A percentile compares a stretch with the other conserved stretches of the same genome.
Conservation (phyloP, 2,797 vertebrate species). For the Rhinella marina region DNA sequence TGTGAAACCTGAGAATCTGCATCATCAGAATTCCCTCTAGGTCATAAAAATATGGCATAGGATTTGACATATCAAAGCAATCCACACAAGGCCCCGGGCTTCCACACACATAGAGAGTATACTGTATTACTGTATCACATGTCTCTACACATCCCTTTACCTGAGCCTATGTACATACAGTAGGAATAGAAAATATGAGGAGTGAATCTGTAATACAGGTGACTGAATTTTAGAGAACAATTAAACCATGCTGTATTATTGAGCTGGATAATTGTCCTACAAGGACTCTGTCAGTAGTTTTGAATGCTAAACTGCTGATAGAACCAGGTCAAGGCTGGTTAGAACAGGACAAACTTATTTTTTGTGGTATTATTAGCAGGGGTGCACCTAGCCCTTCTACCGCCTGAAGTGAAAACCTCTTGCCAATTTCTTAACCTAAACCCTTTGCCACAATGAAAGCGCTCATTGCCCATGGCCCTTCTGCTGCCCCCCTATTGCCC, state of each 20-base stretch:
- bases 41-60: not conserved
- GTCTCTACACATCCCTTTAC: conserved; percentile 4
- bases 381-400: too few species aligned
- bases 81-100: not conserved
- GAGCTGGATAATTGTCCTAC: not conserved
- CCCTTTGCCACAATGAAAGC: too few species aligned
- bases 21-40: conserved; percentile 2
- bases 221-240: not conserved
- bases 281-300: not conserved
- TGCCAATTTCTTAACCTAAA: too few species aligned
- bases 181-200: not conserved
- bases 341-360: too few species aligned
- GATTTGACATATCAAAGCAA: not conserved
- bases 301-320: too few species aligned
- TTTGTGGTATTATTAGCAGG: too few species aligned
- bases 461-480: too few species aligned
- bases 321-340: too few species aligned
- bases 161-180: not conserved
- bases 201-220: not conserved
- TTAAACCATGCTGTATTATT: not conserved
- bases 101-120: not conserved
- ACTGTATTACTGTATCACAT: not conserved
- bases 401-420: too few species aligned
- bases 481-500: too few species aligned
- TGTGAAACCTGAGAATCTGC: not conserved